Conservation (phyloP, 2,888 invertebrate species). For the Conops quadrifasciatus region DNA sequence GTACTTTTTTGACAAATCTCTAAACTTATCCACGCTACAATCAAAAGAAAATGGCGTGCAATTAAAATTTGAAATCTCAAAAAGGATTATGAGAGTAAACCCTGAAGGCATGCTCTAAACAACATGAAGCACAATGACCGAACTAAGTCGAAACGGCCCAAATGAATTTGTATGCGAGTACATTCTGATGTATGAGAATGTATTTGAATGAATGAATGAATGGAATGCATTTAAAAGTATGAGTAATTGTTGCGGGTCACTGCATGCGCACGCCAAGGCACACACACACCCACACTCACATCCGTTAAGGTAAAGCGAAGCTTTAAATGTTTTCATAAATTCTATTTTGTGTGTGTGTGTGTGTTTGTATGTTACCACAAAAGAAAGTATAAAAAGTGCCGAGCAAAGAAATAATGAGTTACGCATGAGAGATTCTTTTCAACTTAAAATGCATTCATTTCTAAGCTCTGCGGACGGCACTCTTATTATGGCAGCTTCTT, state of each 20-base stretch:
- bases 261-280: constrained; percentile 3
- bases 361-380: too few relatives aligned
- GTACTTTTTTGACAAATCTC: too few relatives aligned
- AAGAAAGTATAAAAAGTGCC: neutral
- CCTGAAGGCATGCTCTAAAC: neutral
- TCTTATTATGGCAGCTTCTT: constrained; percentile 22
- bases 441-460: constrained; percentile 52
- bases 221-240: too few relatives aligned
- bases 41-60: neutral
- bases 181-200: too few relatives aligned
- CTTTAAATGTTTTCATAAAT: neutral
- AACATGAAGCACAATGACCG: neutral
- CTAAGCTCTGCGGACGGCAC: constrained; percentile 27
- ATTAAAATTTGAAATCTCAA: neutral
- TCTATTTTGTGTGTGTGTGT: neutral
- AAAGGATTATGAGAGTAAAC: neutral
- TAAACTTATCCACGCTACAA: too few relatives aligned
- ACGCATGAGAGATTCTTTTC: constrained; percentile 64
- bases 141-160: too few relatives aligned
- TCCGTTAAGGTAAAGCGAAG: neutral
- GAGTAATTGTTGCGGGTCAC: constrained; percentile 1
- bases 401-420: constrained; percentile 61
- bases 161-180: too few relatives aligned
- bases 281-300: neutral
- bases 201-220: too few relatives aligned